Evolutionary conservation across 2,888 invertebrate species (phyloP), one percentile per base, ranked within the genome.

Genomic region (Perithous albicinctus): DNA sequence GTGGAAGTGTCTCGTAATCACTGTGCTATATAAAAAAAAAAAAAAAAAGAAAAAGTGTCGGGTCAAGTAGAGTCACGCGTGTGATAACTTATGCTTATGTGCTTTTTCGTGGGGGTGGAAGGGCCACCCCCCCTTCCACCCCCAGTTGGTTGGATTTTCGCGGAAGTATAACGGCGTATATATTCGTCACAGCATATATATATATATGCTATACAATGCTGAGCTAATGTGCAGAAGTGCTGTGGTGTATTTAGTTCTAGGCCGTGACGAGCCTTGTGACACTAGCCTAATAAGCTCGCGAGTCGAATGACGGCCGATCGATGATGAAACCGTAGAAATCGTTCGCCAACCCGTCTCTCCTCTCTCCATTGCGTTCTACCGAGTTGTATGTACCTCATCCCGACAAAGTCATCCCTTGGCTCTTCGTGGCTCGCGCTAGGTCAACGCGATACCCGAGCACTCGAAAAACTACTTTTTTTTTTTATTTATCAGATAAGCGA

Each of bases 311-410:
- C 88, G 84, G 73, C 43, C 90, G 92, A 92, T 92, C 92, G 92
- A 92, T 92, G 89, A 84, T 83, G 92, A 92, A 93, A 90, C 92
- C 92, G 82, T 92, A 92, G 85, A 92, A 91, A 86, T 88, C 85
- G 66, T 78, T n/a, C 70, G 75, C 54, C 73, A 51, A 63, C 64
- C 43, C 38, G 67, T 43, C 59, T 29, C 78, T n/a, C n/a, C n/a
- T n/a, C n/a, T n/a, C n/a, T n/a, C n/a, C n/a, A n/a, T n/a, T n/a
- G n/a, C n/a, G n/a, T n/a, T n/a, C n/a, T n/a, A n/a, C n/a, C n/a
- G n/a, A n/a, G n/a, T n/a, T n/a, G n/a, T n/a, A n/a, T n/a, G n/a
- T n/a, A n/a, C n/a, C n/a, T 69, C 74, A 64, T 85, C 73, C 78
- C 72, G 66, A 69, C 74, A 76, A 85, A 81, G 78, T 78, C 32